Evolutionary conservation across 2,113 vertebrate genomes (phyloP).

Genomic region (Tringa solitaria): DNA sequence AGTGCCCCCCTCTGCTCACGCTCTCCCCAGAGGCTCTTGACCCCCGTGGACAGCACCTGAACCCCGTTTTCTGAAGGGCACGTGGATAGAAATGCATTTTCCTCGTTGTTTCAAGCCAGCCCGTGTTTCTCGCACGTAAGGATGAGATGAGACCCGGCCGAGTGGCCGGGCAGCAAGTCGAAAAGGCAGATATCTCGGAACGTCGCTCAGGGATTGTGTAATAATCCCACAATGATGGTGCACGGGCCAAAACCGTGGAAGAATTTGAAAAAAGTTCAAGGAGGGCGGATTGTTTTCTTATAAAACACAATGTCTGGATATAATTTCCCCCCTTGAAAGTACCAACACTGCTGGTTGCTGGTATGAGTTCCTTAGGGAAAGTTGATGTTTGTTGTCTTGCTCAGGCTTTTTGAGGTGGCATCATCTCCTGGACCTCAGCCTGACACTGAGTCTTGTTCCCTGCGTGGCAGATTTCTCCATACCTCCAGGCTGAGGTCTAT

Average conservation of each 20-base stretch:
- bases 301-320: not conserved
- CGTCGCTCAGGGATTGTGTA: not conserved
- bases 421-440: not conserved
- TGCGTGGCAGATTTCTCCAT: not conserved
- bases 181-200: not conserved
- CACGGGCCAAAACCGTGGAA: not conserved
- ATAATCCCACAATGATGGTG: not conserved
- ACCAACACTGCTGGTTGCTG: not conserved
- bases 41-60: not conserved
- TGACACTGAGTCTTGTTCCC: not conserved
- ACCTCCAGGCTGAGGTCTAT: rapidly evolving
- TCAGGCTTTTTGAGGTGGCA: not conserved
- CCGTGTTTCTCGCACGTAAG: rapidly evolving
- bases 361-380: not conserved
- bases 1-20: too few relatives aligned
- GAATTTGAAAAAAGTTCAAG: not conserved
- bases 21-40: not conserved
- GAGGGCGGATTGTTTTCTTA: not conserved
- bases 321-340: not conserved
- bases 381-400: not conserved
- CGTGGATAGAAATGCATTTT: not conserved
- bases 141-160: not conserved
- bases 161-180: not conserved
- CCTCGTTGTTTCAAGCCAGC: rapidly evolving
- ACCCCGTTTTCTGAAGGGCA: not conserved